Base-by-base conservation (phyloP, 2,888 invertebrate genomes). In the Eupithecia exiguata region DNA sequence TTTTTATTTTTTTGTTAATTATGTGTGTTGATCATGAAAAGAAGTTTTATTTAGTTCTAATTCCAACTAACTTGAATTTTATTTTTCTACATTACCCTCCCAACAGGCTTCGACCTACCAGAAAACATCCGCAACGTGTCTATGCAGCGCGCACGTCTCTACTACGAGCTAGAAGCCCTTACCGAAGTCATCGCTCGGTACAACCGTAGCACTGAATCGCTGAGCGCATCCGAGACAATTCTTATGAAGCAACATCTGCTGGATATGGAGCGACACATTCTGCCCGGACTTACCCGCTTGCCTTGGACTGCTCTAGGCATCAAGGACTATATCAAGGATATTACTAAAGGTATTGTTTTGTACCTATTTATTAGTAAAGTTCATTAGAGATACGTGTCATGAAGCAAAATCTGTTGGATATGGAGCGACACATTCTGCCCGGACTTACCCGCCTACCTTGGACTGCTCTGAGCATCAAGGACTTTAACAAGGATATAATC, bases 261-360 rank as follows among this genome's bases (percentile, higher is more conserved):
- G 80, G 96, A 97, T 76, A 96, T 97, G 77, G 98, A 98, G 87
- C 95, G 96, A 53, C 95, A 96, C 69, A 96, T 98, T 68, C 95
- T 97, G 83, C 97, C 98, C 4, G 98, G 98, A 0, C 92, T 97
- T 0, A 96, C 96, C 4, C 95, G 98, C 40, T 96, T 98, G 72
- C 97, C 97, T 65, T 99, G 99, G 98, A 97, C 96, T 77, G 97
- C 98, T 0, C 94, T 98, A 18, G 97, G 97, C 38, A 97, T 98
- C 63, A 92, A 93, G 21, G 97, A 97, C 76, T 99, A 97, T 87
- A 93, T 94, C 62, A 89, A 85, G 70, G 93, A 93, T 81, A 93
- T 94, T 38, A 92, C 89, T 66, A 94, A 94, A 89, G 91, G 94
- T 93, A 74, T 71, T 14, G 43, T 16, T 14, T 43, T 16, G 68